A percentile compares a stretch with the other conserved stretches of the same genome.
phyloP scores from a whole-genome alignment of 2,888 invertebrate species.

The Amiota mariae region DNA sequence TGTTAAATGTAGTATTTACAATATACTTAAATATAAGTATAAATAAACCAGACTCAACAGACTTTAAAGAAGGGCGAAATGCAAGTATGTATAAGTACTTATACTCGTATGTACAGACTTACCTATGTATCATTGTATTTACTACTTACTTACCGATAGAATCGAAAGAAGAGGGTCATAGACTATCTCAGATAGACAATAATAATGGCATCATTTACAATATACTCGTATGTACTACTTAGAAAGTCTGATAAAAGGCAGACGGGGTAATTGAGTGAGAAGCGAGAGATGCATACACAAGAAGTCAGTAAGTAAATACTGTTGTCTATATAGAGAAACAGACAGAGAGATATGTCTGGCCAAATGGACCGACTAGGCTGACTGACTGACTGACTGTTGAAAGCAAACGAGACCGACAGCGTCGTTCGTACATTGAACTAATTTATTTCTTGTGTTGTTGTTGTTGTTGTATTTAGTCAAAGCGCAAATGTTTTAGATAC shows the following conservation, averaged over 20 bases:
- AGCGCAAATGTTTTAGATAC: slow-evolving; percentile 68
- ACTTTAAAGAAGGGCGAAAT: not conserved
- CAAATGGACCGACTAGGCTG: not conserved
- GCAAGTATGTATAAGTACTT: not conserved
- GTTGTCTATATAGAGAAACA: no score
- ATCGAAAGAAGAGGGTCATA: no score
- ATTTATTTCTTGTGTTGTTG: slow-evolving; percentile 48
- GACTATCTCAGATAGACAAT: not conserved
- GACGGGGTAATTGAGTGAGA: not conserved
- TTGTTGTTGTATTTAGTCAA: slow-evolving; percentile 59
- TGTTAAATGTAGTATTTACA: no score
- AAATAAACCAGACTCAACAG: not conserved
- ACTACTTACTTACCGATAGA: no score
- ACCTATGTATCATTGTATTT: not conserved
- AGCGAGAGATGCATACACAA: not conserved
- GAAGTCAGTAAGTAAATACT: no score
- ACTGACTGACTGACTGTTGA: slow-evolving; percentile 13
- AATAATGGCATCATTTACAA: slow-evolving; percentile 5
- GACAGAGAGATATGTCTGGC: no score
- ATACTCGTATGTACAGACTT: not conserved
- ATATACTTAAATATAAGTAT: no score
- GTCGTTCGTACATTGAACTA: slow-evolving; percentile 61
- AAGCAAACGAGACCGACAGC: slow-evolving; percentile 22
- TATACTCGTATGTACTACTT: no score
- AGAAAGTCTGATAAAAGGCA: not conserved